phyloP scores from a whole-genome alignment of 2,797 vertebrate genomes.

The Danio aesculapii region DNA sequence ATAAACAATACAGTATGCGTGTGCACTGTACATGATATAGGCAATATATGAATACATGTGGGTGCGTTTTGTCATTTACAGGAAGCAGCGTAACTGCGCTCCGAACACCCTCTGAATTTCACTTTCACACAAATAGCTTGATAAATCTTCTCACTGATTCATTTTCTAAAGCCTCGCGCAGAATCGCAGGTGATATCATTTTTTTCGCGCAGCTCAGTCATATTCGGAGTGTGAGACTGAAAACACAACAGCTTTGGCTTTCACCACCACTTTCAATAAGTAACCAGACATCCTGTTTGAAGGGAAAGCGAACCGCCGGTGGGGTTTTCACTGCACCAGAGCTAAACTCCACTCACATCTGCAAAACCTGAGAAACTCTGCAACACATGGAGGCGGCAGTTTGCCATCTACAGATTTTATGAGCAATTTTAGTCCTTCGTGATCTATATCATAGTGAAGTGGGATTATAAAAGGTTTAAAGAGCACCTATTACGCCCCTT shows the following conservation, averaged over 20 bases:
- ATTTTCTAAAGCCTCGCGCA: slow-evolving; percentile 55
- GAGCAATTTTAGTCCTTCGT: no score
- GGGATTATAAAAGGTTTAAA: no score
- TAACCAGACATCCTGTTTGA: slow-evolving; percentile 80
- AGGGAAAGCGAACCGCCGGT: slow-evolving; percentile 74
- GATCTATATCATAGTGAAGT: no score
- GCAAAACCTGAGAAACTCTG: slow-evolving; percentile 57
- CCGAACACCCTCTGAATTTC: slow-evolving; percentile 53
- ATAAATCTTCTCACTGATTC: slow-evolving; percentile 54
- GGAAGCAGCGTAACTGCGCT: slow-evolving; percentile 48
- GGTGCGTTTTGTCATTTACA: slow-evolving; percentile 46
- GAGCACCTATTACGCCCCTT: no score
- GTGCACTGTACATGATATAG: slow-evolving; percentile 21
- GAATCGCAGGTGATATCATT: slow-evolving; percentile 56
- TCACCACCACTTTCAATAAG: slow-evolving; percentile 79
- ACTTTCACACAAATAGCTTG: slow-evolving; percentile 63
- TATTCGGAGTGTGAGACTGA: slow-evolving; percentile 75
- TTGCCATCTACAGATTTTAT: no score
- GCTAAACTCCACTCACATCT: slow-evolving; percentile 61
- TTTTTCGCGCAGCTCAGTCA: slow-evolving; percentile 62
- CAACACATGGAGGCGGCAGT: not conserved
- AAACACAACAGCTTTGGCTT: slow-evolving; percentile 71
- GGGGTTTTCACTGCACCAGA: slow-evolving; percentile 71
- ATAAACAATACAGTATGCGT: not conserved
- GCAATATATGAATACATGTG: slow-evolving; percentile 35